Evolutionary conservation across 1,140 invertebrate genomes (phyloP).

Genomic region (Atta cephalotes): DNA sequence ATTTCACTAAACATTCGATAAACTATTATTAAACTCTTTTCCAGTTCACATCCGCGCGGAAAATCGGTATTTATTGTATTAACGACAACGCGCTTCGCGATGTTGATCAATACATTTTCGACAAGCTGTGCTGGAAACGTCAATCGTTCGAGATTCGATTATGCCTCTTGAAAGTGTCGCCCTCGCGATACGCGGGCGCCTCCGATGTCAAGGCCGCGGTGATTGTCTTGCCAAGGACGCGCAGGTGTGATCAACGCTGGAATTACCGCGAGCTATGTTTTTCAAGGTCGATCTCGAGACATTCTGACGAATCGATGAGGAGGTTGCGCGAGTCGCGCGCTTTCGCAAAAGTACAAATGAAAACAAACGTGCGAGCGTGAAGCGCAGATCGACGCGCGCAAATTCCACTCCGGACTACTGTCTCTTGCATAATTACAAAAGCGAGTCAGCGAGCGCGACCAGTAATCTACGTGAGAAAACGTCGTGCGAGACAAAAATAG

Average conservation of each 20-base stretch:
- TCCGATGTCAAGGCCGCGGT: conserved; percentile 54
- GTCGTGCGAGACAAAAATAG: background rate
- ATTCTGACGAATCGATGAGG: conserved; percentile 50
- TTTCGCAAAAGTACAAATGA: background rate
- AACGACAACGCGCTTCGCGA: background rate
- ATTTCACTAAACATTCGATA: no score
- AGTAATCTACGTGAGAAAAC: conserved; percentile 3
- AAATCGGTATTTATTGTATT: background rate
- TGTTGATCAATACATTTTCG: background rate
- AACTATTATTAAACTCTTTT: no score
- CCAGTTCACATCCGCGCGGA: background rate
- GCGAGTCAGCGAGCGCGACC: background rate
- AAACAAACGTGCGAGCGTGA: background rate
- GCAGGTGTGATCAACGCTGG: conserved; percentile 43
- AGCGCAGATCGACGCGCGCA: background rate
- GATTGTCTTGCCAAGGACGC: conserved; percentile 16
- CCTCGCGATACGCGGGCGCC: background rate
- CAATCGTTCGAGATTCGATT: background rate
- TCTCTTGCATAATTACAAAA: background rate
- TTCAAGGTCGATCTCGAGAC: conserved; percentile 55
- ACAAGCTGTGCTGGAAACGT: background rate
- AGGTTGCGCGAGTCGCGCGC: background rate
- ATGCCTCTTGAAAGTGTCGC: background rate
- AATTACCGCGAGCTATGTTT: conserved; percentile 37
- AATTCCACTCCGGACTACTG: background rate